Base-by-base conservation (phyloP, 1,140 invertebrate genomes). In the Drosophila oshimai region DNA sequence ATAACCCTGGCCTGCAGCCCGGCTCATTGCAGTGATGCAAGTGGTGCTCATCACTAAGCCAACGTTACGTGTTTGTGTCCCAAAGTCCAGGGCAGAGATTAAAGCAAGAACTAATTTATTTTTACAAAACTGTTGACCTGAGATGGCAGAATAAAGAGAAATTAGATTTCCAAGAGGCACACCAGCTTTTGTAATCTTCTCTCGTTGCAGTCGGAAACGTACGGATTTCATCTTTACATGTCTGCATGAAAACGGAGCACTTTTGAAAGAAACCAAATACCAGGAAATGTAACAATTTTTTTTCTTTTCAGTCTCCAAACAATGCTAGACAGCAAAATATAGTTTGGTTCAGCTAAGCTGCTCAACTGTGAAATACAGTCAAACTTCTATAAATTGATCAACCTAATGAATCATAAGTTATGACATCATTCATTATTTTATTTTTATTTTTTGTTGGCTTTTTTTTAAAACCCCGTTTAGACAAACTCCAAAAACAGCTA, bases 101-200 rank as follows among this genome's bases (percentile, higher is more conserved):
- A 31, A 29, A 31, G 26, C 28, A 12, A 49, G 18, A 71, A 36
- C 61, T 44, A 17, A 62, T 49, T 58, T 68, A 83, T 83, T 83
- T 81, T 83, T 73, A 73, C 47, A 81, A 54, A 64, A 17, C 65
- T n/a, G 26, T 39, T 65, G 42, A 26, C 18, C 34, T 13, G 12
- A 65, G 9, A 64, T 6, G 5, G 5, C 12, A 17, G 29, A 71
- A 60, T 45, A 47, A 42, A 36, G 29, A 28, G 24, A 53, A 33
- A 57, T 28, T 42, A 15, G 47, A 68, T 53, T 67, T 60, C 22
- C 2, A 37, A 20, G 18, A 57, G 39, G 51, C 41, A 45, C 18
- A 49, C 18, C 6, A 17, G 41, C 6, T n/a, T 22, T 29, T 47
- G 28, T 6, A 15, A 15, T 6, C 12, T n/a, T 57, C 10, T 2